Conservation (phyloP, 1,140 invertebrate genomes). For the Acromyrmex heyeri region DNA sequence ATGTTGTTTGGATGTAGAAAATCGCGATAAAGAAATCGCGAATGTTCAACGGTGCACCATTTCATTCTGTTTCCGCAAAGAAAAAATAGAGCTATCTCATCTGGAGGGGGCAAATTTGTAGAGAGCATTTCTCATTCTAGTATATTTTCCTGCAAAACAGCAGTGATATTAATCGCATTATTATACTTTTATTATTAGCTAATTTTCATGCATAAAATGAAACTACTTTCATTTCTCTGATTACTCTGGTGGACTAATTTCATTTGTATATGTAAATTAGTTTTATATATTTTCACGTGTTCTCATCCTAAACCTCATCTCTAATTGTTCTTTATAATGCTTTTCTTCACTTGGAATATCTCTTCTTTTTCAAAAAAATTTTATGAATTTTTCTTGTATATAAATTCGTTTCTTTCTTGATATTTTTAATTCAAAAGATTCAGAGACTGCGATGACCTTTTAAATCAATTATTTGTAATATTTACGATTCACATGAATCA, state of each 20-base stretch:
- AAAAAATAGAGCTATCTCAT: not conserved
- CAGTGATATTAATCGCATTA: conserved; percentile 2
- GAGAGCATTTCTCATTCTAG: not conserved
- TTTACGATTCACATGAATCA: not conserved
- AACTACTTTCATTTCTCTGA: conserved; percentile 21
- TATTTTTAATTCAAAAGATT: not conserved
- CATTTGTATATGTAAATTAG: conserved; percentile 17
- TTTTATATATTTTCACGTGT: not conserved
- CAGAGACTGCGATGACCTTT: not conserved
- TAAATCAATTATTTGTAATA: not conserved
- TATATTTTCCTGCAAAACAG: not conserved
- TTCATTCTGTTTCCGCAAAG: not conserved
- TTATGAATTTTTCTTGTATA: conserved; percentile 5
- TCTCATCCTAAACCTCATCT: conserved; percentile 28
- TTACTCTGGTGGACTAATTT: conserved; percentile 40
- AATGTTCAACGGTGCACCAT: conserved; percentile 7
- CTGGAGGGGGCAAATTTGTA: not conserved
- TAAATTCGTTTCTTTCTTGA: not conserved
- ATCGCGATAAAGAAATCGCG: conserved; percentile 10
- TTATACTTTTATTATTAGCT: not conserved
- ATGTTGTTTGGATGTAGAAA: not conserved
- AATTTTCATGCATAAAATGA: conserved; percentile 14
- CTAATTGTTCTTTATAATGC: conserved; percentile 38
- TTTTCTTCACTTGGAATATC: not conserved
- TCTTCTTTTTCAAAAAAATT: conserved; percentile 17